Percentiles rank a stretch among this genome's conserved stretches.
phyloP scores from a whole-genome alignment of 2,797 vertebrate genomes.

The Protosalanx chinensis region DNA sequence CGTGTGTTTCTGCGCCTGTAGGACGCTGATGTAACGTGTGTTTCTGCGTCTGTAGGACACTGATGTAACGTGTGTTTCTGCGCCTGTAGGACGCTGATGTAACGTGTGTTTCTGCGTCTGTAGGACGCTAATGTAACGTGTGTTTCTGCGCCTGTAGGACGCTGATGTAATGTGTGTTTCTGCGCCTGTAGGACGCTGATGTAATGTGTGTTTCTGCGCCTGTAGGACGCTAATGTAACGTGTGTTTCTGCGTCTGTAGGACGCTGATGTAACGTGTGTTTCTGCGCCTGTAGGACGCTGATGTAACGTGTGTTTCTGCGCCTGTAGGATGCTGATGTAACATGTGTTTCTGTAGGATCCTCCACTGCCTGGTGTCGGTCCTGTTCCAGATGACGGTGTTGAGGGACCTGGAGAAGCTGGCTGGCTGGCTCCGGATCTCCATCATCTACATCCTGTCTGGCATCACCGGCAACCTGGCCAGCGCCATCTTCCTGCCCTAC shows the following conservation, averaged over 20 bases:
- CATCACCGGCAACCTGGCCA: constrained; percentile 93
- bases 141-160: not conserved
- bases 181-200: not conserved
- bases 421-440: constrained; percentile 95
- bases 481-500: constrained; percentile 96
- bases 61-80: not conserved
- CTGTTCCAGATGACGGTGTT: constrained; percentile 98
- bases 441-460: constrained; percentile 97
- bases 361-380: constrained; percentile 95
- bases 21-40: not conserved
- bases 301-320: constrained; percentile 1
- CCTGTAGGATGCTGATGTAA: not conserved
- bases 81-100: not conserved
- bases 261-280: not conserved
- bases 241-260: not conserved
- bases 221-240: not conserved
- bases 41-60: not conserved
- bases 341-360: constrained; percentile 74
- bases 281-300: not conserved
- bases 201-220: not conserved
- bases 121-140: not conserved
- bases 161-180: not conserved
- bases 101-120: not conserved
- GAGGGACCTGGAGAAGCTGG: constrained; percentile 94
- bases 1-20: not conserved